Base-by-base conservation (phyloP, 1,140 invertebrate species). In the Hycleus cichorii region DNA sequence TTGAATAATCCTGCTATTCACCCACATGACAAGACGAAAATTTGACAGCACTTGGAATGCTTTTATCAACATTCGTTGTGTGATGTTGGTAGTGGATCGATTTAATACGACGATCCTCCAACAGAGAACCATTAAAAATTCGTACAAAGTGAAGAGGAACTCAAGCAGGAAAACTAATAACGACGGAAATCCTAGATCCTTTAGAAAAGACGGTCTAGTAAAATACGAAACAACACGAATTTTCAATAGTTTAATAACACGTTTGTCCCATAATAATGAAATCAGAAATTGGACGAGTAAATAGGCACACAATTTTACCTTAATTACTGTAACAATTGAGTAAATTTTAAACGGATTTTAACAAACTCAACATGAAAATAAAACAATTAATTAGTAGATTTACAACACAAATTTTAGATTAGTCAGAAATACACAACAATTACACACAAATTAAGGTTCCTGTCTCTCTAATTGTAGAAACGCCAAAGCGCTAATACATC, bases 121-220 rank as follows among this genome's bases (percentile, higher is more conserved):
- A 32, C 4, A 32, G 7, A 32, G 47, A 49, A 49, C 43, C 56
- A 57, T 49, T 57, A 57, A 57, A 47, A 48, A 57, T 40, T 43
- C 47, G 32, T 45, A 48, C 43, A 57, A 44, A 48, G 25, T 24
- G 25, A 49, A 39, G 48, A 49, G 48, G 10, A 57, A 57, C 38
- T 50, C 32, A 57, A 57, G 47, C 49, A 42, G 39, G 48, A 50
- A 57, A 49, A 48, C 43, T 48, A 57, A 57, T 57, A 57, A 44
- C 27, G 47, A 47, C 53, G 46, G 40, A 48, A 18, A 32, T 7
- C 7, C 32, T 2, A 32, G 7, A 32, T 32, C 32, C 32, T 32
- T 32, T 7, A 32, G 32, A 7, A 18, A 18, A 18, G 18, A 18
- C 18, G 18, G 1, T 18, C 18, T 18, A 18, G 18, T 18, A 18